Evolutionary conservation across 53 echinoderm and acorn worm species (phyloP).

Genomic region (Zoroaster sp.): DNA sequence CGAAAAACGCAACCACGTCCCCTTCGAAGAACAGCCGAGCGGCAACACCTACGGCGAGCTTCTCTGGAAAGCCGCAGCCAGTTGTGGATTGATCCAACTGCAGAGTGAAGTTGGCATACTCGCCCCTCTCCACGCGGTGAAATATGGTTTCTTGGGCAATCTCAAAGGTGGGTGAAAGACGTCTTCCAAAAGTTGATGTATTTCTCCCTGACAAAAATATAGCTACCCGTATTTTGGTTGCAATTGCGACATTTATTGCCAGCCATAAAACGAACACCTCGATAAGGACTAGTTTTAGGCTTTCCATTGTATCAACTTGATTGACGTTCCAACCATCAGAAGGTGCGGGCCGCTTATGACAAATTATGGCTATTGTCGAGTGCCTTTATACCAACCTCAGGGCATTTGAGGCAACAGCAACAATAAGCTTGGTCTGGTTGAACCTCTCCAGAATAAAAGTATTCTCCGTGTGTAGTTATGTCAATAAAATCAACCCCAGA

Average conservation of each 20-base stretch:
- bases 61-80: neutral
- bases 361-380: neutral
- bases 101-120: conserved; percentile 70
- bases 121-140: conserved; percentile 46
- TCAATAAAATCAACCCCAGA: too few relatives aligned
- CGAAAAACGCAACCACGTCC: conserved; percentile 1
- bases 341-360: neutral
- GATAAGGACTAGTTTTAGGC: neutral
- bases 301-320: neutral
- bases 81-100: neutral
- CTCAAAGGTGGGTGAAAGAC: conserved; percentile 66
- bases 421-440: too few relatives aligned
- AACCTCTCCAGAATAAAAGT: too few relatives aligned
- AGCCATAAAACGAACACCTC: neutral
- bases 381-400: neutral
- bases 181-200: neutral
- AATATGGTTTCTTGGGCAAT: conserved; percentile 71
- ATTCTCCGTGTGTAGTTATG: too few relatives aligned
- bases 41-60: neutral
- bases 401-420: too few relatives aligned
- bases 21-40: conserved; percentile 33
- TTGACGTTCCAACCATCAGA: too few relatives aligned
- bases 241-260: neutral
- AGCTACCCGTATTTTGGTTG: neutral
- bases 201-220: neutral